phyloP scores from a whole-genome alignment of 2,113 vertebrate species.

The Todiramphus saurophagus region DNA sequence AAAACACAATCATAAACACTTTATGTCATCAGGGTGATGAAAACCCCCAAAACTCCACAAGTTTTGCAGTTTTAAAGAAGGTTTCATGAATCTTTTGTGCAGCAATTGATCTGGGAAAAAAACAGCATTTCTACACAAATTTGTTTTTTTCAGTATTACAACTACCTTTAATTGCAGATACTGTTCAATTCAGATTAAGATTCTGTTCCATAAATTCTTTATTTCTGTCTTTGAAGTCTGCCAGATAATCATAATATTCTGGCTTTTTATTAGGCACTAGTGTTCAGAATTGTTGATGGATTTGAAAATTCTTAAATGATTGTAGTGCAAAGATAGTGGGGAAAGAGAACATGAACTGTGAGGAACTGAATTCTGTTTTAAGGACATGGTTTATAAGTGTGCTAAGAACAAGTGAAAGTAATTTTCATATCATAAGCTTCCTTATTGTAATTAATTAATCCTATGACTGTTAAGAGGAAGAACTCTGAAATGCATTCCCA shows the following conservation, averaged over 20 bases:
- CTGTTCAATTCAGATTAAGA: neutral
- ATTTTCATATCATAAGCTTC: neutral
- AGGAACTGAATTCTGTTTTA: neutral
- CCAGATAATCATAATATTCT: neutral
- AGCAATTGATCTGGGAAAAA: neutral
- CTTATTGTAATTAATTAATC: neutral
- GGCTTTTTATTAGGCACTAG: neutral
- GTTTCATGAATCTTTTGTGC: neutral
- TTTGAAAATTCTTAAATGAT: neutral
- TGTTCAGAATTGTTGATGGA: neutral
- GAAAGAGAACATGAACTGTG: neutral
- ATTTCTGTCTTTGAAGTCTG: neutral
- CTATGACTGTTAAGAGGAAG: neutral
- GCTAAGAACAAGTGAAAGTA: neutral
- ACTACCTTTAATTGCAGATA: neutral
- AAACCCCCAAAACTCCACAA: rapidly evolving
- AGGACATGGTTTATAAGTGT: neutral
- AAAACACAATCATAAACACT: neutral
- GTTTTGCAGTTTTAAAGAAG: neutral
- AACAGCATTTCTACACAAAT: neutral
- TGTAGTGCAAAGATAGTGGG: neutral
- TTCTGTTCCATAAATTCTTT: neutral
- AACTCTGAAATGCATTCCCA: neutral
- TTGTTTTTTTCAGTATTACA: neutral
- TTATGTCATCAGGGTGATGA: neutral